Conservation (phyloP, 2,113 vertebrate species). For the Myanophis thanlyinensis region DNA sequence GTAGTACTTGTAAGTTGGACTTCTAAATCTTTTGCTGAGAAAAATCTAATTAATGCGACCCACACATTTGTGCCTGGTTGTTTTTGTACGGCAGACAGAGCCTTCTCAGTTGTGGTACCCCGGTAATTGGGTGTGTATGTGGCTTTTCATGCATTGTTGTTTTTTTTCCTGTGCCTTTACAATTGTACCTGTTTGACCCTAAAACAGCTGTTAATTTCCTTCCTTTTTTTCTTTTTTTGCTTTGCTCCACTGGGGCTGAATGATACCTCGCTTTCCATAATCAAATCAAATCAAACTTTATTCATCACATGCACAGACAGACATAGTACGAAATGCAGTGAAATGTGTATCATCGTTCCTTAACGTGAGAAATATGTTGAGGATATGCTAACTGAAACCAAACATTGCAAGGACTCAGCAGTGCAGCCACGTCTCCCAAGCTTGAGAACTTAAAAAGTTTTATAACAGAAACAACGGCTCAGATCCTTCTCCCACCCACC, state of each 20-base stretch:
- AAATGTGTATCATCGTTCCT: no score
- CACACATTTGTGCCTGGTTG: neutral
- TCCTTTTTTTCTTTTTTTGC: neutral
- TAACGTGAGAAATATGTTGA: neutral
- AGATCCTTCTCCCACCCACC: no score
- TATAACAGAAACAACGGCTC: neutral
- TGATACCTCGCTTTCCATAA: neutral
- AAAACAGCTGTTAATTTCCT: no score
- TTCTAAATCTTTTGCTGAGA: neutral
- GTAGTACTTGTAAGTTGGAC: neutral
- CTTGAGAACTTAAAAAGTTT: neutral
- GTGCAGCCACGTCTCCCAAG: neutral
- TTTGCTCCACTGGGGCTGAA: neutral
- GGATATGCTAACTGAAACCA: neutral
- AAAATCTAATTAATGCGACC: neutral
- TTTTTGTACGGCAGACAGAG: neutral
- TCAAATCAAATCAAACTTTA: no score
- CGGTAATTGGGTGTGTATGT: no score
- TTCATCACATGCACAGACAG: no score
- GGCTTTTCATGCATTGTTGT: neutral
- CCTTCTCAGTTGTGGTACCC: neutral
- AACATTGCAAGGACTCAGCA: neutral
- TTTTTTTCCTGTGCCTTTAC: neutral
- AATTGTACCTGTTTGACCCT: neutral
- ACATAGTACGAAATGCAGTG: no score